These are phyloP conservation scores for Cheilinus undulatus DNA, from an alignment of 2,113 vertebrate genomes.

Conservation along the genomic window DNA sequence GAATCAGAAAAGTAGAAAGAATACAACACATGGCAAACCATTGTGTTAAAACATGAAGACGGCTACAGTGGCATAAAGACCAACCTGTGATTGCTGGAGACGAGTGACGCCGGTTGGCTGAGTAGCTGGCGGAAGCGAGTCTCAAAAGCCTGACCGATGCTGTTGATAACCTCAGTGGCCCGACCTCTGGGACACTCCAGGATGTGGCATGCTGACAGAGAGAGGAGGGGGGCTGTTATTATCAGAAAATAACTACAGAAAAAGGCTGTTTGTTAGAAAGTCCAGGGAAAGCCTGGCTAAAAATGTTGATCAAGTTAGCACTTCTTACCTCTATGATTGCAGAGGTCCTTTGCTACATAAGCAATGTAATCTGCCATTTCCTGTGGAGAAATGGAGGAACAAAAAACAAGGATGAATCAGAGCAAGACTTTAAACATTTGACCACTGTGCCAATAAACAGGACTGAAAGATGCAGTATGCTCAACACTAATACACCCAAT, in stretches of 20 bases:
- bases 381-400: conserved; percentile 76
- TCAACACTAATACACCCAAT: no score
- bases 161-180: conserved; percentile 90
- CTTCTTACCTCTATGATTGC: conserved; percentile 91
- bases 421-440: not conserved
- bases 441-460: not conserved
- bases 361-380: conserved; percentile 93
- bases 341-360: conserved; percentile 94
- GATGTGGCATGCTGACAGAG: conserved; percentile 90
- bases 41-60: not conserved
- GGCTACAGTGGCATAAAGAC: conserved; percentile 14
- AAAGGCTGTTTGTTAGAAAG: not conserved
- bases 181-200: conserved; percentile 88
- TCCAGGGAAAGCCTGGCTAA: not conserved
- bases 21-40: no score
- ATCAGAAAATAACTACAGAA: not conserved
- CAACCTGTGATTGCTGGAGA: conserved; percentile 86
- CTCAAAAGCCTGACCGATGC: conserved; percentile 94
- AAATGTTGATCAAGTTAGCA: not conserved
- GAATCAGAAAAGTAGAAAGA: no score
- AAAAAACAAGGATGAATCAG: not conserved
- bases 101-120: conserved; percentile 84
- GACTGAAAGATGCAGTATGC: no score
- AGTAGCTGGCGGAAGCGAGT: conserved; percentile 92
- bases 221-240: not conserved